Evolutionary conservation across 2,888 invertebrate genomes (phyloP).

Genomic region (Steinernema hermaphroditum): DNA sequence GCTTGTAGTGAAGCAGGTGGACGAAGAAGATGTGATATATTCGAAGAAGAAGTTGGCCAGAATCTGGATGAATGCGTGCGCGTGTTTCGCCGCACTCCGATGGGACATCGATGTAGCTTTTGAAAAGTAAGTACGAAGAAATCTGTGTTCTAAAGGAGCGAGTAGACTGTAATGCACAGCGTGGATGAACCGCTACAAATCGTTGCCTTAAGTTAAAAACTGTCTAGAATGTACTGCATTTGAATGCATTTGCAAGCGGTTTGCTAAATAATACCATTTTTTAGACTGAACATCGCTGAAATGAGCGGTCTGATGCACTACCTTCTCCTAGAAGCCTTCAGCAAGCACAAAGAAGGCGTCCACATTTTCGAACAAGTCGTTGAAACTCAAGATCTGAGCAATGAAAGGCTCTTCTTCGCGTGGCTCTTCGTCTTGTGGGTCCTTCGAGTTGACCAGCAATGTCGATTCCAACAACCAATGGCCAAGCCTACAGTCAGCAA

Average conservation of each 20-base stretch:
- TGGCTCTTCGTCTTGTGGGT: slow-evolving; percentile 46
- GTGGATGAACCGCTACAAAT: too few species aligned
- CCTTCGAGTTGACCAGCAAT: slow-evolving; percentile 37
- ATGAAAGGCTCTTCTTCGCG: slow-evolving; percentile 43
- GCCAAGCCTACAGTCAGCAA: slow-evolving; percentile 56
- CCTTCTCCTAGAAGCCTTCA: not conserved
- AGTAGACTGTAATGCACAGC: too few species aligned
- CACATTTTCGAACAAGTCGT: not conserved
- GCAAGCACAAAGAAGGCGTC: not conserved
- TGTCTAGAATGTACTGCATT: too few species aligned
- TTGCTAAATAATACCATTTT: too few species aligned
- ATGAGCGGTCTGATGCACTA: not conserved
- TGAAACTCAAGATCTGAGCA: not conserved
- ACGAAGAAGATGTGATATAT: slow-evolving; percentile 44
- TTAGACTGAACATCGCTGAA: too few species aligned
- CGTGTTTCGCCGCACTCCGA: slow-evolving; percentile 48
- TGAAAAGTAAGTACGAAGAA: too few species aligned
- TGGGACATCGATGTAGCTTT: slow-evolving; percentile 35
- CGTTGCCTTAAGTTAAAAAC: too few species aligned
- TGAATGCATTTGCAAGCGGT: too few species aligned
- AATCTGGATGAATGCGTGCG: slow-evolving; percentile 49
- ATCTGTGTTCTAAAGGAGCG: too few species aligned
- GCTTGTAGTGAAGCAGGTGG: slow-evolving; percentile 32
- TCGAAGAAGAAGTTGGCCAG: slow-evolving; percentile 46
- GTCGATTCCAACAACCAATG: slow-evolving; percentile 47